phyloP scores from a whole-genome alignment of 1,140 invertebrate species.

The Drosophila parabipectinata region DNA sequence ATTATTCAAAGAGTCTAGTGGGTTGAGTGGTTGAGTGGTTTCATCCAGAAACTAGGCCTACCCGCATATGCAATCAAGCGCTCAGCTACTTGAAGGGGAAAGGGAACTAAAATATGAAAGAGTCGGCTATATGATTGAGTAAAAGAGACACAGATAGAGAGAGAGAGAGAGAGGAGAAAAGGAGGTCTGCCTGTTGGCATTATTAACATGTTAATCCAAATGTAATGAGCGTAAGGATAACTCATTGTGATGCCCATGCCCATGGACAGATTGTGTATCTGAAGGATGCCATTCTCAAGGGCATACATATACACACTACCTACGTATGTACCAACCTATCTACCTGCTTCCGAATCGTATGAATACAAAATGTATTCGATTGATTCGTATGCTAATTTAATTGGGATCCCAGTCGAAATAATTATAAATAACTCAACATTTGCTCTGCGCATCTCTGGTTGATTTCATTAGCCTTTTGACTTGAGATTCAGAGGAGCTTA shows the following conservation, averaged over 20 bases:
- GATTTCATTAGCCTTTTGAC: constrained; percentile 8
- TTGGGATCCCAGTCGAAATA: constrained; percentile 45
- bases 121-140: not conserved
- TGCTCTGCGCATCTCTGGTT: constrained; percentile 8
- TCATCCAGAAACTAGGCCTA: not conserved
- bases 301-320: constrained; percentile 11
- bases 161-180: not conserved
- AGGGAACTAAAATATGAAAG: constrained; percentile 3
- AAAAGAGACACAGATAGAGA: not conserved
- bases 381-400: constrained; percentile 54
- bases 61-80: constrained; percentile 33
- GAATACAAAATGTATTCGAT: constrained; percentile 48
- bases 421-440: constrained; percentile 39
- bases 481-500: not conserved
- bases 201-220: constrained; percentile 82
- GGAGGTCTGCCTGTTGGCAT: constrained; percentile 38
- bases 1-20: constrained; percentile 36
- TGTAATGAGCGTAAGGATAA: constrained; percentile 79
- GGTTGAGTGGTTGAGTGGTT: not conserved
- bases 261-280: constrained; percentile 23
- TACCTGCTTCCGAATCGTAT: constrained; percentile 6
- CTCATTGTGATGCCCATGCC: constrained; percentile 59
- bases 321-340: not conserved
- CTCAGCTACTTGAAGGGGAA: constrained; percentile 7
- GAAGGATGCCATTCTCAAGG: constrained; percentile 24